Percentiles rank a stretch among this genome's conserved stretches.
phyloP scores from a whole-genome alignment of 2,888 invertebrate species.

The Athalia rosae region DNA sequence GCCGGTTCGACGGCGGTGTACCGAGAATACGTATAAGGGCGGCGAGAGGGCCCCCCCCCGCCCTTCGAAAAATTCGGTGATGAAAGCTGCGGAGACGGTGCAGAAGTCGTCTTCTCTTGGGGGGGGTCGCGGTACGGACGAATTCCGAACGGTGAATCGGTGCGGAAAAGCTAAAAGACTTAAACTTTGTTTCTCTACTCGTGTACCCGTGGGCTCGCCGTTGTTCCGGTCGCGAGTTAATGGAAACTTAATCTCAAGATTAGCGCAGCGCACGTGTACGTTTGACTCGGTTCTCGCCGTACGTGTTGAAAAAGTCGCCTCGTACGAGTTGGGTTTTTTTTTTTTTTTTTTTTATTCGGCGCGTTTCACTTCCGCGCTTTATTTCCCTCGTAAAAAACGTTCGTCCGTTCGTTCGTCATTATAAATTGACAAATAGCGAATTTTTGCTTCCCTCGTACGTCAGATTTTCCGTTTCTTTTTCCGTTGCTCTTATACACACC shows the following conservation, averaged over 20 bases:
- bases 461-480: too few relatives aligned
- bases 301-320: background rate
- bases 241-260: conserved; percentile 44
- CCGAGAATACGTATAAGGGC: conserved; percentile 21
- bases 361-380: conserved; percentile 7
- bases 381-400: background rate
- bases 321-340: too few relatives aligned
- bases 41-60: conserved; percentile 46
- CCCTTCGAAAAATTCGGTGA: too few relatives aligned
- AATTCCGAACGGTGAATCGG: conserved; percentile 63
- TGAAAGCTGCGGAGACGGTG: conserved; percentile 20
- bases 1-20: background rate
- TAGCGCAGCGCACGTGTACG: conserved; percentile 1
- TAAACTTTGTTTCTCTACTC: conserved; percentile 57
- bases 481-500: background rate
- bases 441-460: too few relatives aligned
- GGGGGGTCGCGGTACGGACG: conserved; percentile 50
- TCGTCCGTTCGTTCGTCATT: background rate
- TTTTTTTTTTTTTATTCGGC: too few relatives aligned
- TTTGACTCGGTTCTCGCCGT: background rate
- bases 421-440: too few relatives aligned
- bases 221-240: conserved; percentile 24
- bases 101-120: conserved; percentile 31
- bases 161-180: conserved; percentile 68
- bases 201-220: too few relatives aligned